phyloP scores from a whole-genome alignment of 2,113 vertebrate species.

The Entelurus aequoreus region DNA sequence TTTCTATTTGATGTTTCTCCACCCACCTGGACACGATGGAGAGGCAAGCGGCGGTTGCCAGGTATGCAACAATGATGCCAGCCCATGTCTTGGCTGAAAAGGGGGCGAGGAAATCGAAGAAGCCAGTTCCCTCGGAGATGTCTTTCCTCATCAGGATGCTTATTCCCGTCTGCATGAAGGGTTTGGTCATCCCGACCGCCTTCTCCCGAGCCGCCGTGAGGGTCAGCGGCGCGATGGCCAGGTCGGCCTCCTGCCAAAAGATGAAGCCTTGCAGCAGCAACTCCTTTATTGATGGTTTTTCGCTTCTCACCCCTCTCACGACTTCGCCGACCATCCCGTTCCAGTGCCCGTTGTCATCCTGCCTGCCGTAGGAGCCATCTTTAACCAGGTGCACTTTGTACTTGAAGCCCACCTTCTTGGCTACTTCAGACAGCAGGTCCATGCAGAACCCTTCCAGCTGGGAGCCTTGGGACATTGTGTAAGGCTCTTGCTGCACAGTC shows the following conservation, averaged over 20 bases:
- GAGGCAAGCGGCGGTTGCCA: conserved; percentile 78
- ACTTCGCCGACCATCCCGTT: conserved; percentile 85
- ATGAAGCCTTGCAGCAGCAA: not conserved
- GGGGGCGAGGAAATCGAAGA: conserved; percentile 81
- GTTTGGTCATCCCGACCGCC: conserved; percentile 81
- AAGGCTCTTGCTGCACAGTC: conserved; percentile 78
- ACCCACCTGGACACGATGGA: conserved; percentile 77
- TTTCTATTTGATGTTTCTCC: not conserved
- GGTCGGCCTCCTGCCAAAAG: conserved; percentile 76
- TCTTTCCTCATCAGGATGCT: conserved; percentile 82
- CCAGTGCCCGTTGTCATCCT: conserved; percentile 76
- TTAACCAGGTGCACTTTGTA: conserved; percentile 79
- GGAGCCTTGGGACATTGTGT: conserved; percentile 66
- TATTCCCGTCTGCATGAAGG: conserved; percentile 85
- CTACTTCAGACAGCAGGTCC: conserved; percentile 76
- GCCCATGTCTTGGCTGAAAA: conserved; percentile 83
- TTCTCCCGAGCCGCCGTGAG: conserved; percentile 79
- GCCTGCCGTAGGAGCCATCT: conserved; percentile 71
- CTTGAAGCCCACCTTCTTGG: conserved; percentile 76
- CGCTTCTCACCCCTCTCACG: conserved; percentile 68
- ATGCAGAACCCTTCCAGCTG: conserved; percentile 85
- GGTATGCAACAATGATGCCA: conserved; percentile 77
- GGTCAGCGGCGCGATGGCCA: conserved; percentile 82
- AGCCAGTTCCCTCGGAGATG: conserved; percentile 59
- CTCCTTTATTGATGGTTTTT: not conserved